Conservation (phyloP, 1,140 invertebrate species). For the Drosophila sulfurigaster region DNA sequence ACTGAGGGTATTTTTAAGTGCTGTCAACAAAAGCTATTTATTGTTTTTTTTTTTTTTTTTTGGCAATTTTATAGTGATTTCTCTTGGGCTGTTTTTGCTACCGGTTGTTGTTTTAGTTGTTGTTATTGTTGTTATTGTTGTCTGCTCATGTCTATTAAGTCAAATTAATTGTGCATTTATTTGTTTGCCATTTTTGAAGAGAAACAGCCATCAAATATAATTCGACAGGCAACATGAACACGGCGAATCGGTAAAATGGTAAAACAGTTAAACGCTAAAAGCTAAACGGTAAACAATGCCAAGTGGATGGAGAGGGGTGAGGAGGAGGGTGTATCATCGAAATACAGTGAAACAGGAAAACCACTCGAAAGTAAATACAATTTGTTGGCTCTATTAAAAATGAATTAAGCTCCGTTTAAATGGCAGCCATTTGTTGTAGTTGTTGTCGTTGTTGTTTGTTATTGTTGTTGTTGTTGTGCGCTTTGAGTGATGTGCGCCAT, state of each 20-base stretch:
- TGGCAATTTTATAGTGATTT: too few species aligned
- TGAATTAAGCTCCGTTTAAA: constrained; percentile 65
- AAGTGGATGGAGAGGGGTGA: too few species aligned
- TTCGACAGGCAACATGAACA: constrained; percentile 73
- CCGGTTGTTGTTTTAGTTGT: not conserved
- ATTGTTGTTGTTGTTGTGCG: constrained; percentile 23
- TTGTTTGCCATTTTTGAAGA: constrained; percentile 59
- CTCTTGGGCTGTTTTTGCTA: too few species aligned
- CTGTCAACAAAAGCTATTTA: too few species aligned
- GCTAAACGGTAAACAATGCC: constrained; percentile 1
- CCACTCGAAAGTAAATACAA: constrained; percentile 72
- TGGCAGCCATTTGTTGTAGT: constrained; percentile 22
- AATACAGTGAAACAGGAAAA: constrained; percentile 30
- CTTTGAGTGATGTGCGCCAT: constrained; percentile 64
- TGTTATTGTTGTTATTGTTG: constrained; percentile 11
- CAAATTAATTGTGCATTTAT: constrained; percentile 82
- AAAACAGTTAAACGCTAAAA: constrained; percentile 13
- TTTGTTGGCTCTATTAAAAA: constrained; percentile 77
- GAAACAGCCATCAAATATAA: constrained; percentile 75
- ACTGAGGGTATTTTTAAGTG: too few species aligned
- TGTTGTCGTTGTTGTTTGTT: constrained; percentile 10
- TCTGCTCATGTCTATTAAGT: constrained; percentile 71
- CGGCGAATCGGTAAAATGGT: not conserved
- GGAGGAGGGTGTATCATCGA: not conserved
- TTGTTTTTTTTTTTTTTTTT: too few species aligned